phyloP scores from a whole-genome alignment of 2,797 vertebrate species.

The Hydrophis major region DNA sequence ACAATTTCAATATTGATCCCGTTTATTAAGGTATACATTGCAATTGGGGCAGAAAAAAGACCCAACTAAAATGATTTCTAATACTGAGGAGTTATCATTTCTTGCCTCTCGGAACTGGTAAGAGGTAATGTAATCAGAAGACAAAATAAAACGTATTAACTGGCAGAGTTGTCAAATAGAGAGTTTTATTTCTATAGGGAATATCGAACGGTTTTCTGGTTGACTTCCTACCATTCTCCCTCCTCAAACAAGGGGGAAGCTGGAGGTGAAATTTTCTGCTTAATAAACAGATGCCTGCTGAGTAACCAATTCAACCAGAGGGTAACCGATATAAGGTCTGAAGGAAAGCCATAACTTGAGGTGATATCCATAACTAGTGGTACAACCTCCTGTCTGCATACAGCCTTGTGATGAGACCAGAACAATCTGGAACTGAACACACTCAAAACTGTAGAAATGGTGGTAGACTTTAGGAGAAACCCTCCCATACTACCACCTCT shows the following conservation, averaged over 20 bases:
- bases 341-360: not conserved
- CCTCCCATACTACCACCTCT: too few relatives aligned
- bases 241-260: not conserved
- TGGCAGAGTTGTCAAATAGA: not conserved
- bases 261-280: not conserved
- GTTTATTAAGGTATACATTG: slow-evolving; percentile 55
- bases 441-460: too few relatives aligned
- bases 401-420: too few relatives aligned
- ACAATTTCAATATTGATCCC: slow-evolving; percentile 43
- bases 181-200: not conserved
- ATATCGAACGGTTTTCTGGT: not conserved
- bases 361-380: not conserved
- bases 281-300: not conserved
- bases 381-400: too few relatives aligned
- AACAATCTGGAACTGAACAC: too few relatives aligned
- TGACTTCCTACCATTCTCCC: not conserved
- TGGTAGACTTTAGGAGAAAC: too few relatives aligned
- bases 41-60: not conserved
- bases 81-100: slow-evolving; percentile 53
- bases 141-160: slow-evolving; percentile 27
- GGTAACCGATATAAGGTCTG: not conserved
- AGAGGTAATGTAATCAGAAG: slow-evolving; percentile 22
- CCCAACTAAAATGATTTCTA: slow-evolving; percentile 41
- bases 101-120: slow-evolving; percentile 42
- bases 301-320: not conserved